phyloP scores from a whole-genome alignment of 2,888 invertebrate species.

The Junonia oenone region DNA sequence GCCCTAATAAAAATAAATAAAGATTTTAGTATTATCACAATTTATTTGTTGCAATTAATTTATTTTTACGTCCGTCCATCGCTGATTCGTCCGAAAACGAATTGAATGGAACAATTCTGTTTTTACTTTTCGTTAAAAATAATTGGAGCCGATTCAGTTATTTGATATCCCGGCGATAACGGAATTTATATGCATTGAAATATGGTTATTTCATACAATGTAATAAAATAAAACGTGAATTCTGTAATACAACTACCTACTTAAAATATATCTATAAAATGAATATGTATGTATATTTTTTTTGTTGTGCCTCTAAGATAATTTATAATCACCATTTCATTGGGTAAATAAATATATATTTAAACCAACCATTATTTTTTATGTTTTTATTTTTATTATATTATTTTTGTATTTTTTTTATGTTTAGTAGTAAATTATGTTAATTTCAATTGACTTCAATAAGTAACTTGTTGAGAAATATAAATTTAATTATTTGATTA shows the following conservation, averaged over 20 bases:
- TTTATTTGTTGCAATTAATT: not conserved
- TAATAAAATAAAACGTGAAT: not conserved
- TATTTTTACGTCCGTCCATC: not conserved
- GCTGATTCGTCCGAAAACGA: not conserved
- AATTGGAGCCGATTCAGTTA: not conserved
- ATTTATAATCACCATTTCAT: too few relatives aligned
- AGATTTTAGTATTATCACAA: not conserved
- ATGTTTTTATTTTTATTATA: too few relatives aligned
- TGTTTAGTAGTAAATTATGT: too few relatives aligned
- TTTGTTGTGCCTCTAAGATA: too few relatives aligned
- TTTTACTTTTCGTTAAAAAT: not conserved
- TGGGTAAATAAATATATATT: too few relatives aligned
- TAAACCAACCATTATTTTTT: too few relatives aligned
- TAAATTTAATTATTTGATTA: too few relatives aligned
- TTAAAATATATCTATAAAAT: too few relatives aligned
- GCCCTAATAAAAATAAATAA: not conserved
- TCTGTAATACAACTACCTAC: not conserved
- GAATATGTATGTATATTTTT: too few relatives aligned
- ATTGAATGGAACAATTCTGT: not conserved
- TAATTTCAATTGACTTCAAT: too few relatives aligned
- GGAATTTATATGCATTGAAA: not conserved
- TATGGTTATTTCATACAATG: not conserved
- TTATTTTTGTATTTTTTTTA: too few relatives aligned
- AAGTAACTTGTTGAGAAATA: too few relatives aligned
- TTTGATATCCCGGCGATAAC: not conserved